Percentiles rank a stretch among this genome's conserved stretches.
phyloP scores from a whole-genome alignment of 1,140 invertebrate species.

The Trachelipus rathkii region DNA sequence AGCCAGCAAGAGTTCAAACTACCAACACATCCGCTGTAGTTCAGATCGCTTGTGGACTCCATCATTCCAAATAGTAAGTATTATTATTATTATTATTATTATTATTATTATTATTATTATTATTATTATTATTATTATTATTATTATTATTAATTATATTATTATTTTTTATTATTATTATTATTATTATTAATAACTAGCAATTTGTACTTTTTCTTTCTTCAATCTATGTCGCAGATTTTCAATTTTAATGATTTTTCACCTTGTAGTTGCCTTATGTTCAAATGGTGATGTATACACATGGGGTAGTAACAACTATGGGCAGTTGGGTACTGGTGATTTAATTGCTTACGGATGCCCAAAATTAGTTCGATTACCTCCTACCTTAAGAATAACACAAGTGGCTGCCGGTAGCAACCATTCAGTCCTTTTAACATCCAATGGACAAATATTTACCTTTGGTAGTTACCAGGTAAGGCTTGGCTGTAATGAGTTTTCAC shows the following conservation, averaged over 20 bases:
- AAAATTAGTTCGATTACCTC: constrained; percentile 58
- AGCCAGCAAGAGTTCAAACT: constrained; percentile 51
- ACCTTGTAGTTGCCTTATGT: constrained; percentile 51
- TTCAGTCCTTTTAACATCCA: constrained; percentile 79
- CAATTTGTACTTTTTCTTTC: no score
- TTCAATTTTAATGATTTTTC: no score
- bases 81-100: constrained; percentile 44
- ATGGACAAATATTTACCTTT: constrained; percentile 90
- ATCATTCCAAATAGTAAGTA: constrained; percentile 54
- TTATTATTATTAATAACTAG: not conserved
- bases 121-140: constrained; percentile 14
- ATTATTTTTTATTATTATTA: constrained; percentile 38
- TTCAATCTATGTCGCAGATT: no score
- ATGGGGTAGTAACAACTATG: constrained; percentile 83
- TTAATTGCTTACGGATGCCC: constrained; percentile 67
- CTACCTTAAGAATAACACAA: constrained; percentile 34
- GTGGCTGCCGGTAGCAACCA: constrained; percentile 92
- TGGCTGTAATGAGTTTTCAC: no score
- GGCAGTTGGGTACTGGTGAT: constrained; percentile 87
- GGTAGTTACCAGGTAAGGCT: constrained; percentile 74
- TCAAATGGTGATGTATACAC: constrained; percentile 74
- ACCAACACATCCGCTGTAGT: constrained; percentile 49
- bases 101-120: constrained; percentile 38
- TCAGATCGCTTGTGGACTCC: constrained; percentile 56
- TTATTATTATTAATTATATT: constrained; percentile 43